phyloP scores from a whole-genome alignment of 1,140 invertebrate genomes.

The Ceratoteleas bidentatus region DNA sequence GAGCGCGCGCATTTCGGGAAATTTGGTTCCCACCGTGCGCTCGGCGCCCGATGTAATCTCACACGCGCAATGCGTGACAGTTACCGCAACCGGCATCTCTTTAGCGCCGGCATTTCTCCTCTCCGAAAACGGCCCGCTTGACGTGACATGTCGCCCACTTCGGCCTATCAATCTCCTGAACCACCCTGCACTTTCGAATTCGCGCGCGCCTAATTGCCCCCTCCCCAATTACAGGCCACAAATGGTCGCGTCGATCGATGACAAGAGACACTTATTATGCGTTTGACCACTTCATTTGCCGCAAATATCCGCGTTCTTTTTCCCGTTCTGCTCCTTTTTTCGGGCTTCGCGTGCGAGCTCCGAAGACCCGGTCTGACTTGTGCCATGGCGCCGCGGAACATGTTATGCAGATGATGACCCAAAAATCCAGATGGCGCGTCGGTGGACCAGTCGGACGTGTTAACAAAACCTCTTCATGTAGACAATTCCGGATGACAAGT shows the following conservation, averaged over 20 bases:
- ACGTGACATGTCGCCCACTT: constrained; percentile 35
- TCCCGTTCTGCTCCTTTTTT: not conserved
- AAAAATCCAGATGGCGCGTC: too few relatives aligned
- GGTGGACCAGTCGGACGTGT: too few relatives aligned
- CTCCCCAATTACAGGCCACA: not conserved
- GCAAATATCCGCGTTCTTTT: constrained; percentile 1
- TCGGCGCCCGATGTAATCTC: constrained; percentile 29
- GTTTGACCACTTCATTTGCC: not conserved
- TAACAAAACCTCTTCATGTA: too few relatives aligned
- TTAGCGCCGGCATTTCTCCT: constrained; percentile 34
- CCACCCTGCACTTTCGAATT: constrained; percentile 32
- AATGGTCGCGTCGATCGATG: constrained; percentile 22
- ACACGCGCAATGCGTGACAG: constrained; percentile 54
- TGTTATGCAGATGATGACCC: too few relatives aligned
- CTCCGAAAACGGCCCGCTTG: constrained; percentile 21
- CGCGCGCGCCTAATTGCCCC: constrained; percentile 9
- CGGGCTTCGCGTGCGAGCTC: not conserved
- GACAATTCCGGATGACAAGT: too few relatives aligned
- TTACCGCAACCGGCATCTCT: constrained; percentile 34
- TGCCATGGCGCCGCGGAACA: too few relatives aligned
- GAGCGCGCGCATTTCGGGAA: constrained; percentile 46
- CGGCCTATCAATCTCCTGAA: constrained; percentile 14
- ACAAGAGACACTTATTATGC: constrained; percentile 2
- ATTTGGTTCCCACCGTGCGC: constrained; percentile 47
- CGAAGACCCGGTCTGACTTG: too few relatives aligned